These are phyloP conservation scores for Stenoptilia bipunctidactyla DNA, from an alignment of 2,888 invertebrate species.

Conservation along the genomic window DNA sequence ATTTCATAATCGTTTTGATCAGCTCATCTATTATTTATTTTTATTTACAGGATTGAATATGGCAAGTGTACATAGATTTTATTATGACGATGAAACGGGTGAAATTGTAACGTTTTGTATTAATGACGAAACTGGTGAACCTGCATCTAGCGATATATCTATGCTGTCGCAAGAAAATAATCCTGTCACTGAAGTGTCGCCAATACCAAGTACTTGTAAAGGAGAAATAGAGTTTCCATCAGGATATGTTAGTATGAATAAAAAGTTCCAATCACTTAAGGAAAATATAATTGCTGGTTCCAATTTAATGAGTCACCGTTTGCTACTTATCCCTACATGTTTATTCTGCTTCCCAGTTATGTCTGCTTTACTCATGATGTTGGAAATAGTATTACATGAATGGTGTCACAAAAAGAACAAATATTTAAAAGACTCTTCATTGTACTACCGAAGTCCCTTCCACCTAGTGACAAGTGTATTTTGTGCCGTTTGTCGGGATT, in stretches of 20 bases:
- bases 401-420: conserved; percentile 78
- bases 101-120: conserved; percentile 49
- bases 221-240: conserved; percentile 30
- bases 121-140: conserved; percentile 68
- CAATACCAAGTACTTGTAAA: conserved; percentile 6
- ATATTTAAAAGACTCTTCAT: conserved; percentile 59
- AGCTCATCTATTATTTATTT: no score
- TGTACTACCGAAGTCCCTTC: conserved; percentile 79
- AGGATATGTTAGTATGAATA: conserved; percentile 36
- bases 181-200: conserved; percentile 10
- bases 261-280: conserved; percentile 42
- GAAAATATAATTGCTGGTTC: conserved; percentile 46
- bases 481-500: conserved; percentile 76
- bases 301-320: conserved; percentile 48
- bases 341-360: conserved; percentile 69
- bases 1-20: no score
- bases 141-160: not conserved
- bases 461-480: conserved; percentile 77
- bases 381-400: conserved; percentile 76
- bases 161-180: not conserved
- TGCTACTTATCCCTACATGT: conserved; percentile 73
- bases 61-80: conserved; percentile 8
- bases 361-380: conserved; percentile 54
- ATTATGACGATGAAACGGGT: conserved; percentile 65
- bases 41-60: no score